Evolutionary conservation across 2,113 vertebrate genomes (phyloP).

Genomic region (Zosterops japonicus): DNA sequence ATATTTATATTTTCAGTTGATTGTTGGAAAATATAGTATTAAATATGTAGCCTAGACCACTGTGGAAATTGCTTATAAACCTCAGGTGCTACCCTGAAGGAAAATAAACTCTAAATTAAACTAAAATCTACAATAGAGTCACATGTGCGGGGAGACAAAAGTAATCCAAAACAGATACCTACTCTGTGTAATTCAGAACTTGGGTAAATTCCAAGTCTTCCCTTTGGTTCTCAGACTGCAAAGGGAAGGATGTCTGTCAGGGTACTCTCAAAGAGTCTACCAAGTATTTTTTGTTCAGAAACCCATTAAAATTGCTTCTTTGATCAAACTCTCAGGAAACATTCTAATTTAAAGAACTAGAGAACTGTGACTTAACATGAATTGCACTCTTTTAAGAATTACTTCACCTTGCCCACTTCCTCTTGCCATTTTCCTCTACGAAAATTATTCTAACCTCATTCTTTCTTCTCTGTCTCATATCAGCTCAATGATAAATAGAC

Average conservation of each 20-base stretch:
- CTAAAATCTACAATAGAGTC: background rate
- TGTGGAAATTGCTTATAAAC: background rate
- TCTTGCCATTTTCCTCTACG: background rate
- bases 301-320: background rate
- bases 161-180: background rate
- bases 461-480: background rate
- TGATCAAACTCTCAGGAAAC: background rate
- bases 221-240: background rate
- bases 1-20: background rate
- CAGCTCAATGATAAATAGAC: constrained; percentile 6
- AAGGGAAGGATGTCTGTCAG: background rate
- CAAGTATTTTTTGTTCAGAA: background rate
- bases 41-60: background rate
- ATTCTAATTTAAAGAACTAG: background rate
- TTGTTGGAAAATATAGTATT: background rate
- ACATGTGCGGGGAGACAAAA: background rate
- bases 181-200: background rate
- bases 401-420: background rate
- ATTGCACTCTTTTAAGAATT: background rate
- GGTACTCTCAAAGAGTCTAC: background rate
- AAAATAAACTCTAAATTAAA: background rate
- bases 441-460: background rate
- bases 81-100: background rate
- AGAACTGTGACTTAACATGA: background rate
- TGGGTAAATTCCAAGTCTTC: background rate